phyloP scores from a whole-genome alignment of 2,797 vertebrate genomes.

The Euphonia xanthogaster region DNA sequence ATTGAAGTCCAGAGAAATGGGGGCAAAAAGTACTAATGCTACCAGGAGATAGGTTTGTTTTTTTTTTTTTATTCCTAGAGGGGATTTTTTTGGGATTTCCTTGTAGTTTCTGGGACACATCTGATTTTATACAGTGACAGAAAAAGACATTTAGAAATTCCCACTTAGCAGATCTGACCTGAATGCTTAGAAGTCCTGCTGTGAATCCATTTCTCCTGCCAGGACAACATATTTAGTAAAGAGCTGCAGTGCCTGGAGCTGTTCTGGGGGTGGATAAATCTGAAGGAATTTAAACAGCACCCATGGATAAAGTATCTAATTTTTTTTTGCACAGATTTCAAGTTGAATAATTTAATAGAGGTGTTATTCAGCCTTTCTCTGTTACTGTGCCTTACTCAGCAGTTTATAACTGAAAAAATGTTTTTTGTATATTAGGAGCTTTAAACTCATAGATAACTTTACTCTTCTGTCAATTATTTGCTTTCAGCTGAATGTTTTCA shows the following conservation, averaged over 20 bases:
- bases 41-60: fast-evolving
- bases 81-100: not conserved
- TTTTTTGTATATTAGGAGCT: not conserved
- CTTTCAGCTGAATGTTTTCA: not conserved
- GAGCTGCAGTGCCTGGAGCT: fast-evolving
- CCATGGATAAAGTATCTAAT: fast-evolving
- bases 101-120: not conserved
- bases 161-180: not conserved
- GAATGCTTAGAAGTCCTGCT: not conserved
- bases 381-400: not conserved
- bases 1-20: not conserved
- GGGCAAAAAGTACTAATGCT: not conserved
- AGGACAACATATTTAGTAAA: not conserved
- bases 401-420: not conserved
- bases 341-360: not conserved
- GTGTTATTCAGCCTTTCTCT: not conserved
- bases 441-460: not conserved
- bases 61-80: not conserved
- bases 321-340: not conserved
- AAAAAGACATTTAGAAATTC: not conserved
- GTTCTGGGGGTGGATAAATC: not conserved
- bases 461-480: fast-evolving
- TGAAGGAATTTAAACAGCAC: not conserved
- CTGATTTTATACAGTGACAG: not conserved
- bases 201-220: not conserved